Evolutionary conservation across 2,797 vertebrate species (phyloP).

Genomic region (Micromesistius poutassou): DNA sequence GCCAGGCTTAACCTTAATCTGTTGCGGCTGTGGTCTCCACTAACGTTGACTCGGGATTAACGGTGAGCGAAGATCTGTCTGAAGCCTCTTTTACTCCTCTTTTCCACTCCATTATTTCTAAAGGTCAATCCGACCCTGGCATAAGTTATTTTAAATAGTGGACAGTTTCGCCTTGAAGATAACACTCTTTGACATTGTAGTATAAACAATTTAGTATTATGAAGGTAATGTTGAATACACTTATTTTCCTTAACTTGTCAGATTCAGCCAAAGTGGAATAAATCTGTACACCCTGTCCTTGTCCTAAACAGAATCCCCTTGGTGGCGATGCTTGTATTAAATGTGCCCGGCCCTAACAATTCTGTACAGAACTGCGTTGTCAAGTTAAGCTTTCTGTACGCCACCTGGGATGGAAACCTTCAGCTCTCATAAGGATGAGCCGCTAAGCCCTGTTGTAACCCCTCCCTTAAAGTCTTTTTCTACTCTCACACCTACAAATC

Average conservation of each 20-base stretch:
- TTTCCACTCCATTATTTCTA: constrained; percentile 6
- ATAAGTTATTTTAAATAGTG: not conserved
- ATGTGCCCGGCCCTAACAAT: constrained; percentile 36
- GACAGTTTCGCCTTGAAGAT: not conserved
- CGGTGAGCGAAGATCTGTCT: constrained; percentile 49
- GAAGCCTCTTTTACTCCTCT: constrained; percentile 52
- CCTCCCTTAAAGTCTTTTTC: constrained; percentile 31
- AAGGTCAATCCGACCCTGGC: not conserved
- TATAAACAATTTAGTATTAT: not conserved
- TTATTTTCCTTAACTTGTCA: not conserved
- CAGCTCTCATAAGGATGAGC: constrained; percentile 59
- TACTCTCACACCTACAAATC: constrained; percentile 52
- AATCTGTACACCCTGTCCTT: constrained; percentile 51
- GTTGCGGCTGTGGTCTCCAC: constrained; percentile 42
- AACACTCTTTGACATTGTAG: too few relatives aligned
- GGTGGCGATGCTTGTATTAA: constrained; percentile 29
- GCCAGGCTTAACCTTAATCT: constrained; percentile 18
- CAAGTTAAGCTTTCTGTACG: constrained; percentile 57
- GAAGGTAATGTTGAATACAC: constrained; percentile 1
- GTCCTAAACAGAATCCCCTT: constrained; percentile 52
- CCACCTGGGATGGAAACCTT: constrained; percentile 67
- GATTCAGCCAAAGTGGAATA: constrained; percentile 6
- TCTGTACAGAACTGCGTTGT: constrained; percentile 37
- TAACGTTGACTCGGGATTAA: constrained; percentile 25
- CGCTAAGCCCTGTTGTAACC: constrained; percentile 66